Percentiles rank a stretch among this genome's conserved stretches.
Evolutionary conservation across 2,797 vertebrate species (phyloP).

Genomic region (Anguilla obscura): DNA sequence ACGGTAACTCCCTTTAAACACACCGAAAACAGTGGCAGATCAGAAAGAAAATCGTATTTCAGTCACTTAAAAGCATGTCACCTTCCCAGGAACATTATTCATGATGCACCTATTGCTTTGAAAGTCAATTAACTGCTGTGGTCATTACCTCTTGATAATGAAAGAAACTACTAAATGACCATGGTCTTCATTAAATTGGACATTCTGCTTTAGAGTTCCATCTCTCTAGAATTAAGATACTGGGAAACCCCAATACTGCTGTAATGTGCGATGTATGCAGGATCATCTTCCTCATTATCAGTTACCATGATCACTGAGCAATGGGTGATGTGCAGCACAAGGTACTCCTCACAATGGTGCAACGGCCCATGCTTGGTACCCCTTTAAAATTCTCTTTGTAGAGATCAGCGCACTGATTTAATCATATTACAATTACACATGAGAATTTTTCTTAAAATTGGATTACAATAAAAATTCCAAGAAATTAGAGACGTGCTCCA

Average conservation of each 20-base stretch:
- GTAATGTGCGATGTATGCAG: not conserved
- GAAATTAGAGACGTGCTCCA: conserved; percentile 8
- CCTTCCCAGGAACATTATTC: not conserved
- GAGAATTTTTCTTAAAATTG: not conserved
- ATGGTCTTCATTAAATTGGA: not conserved
- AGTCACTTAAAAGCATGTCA: not conserved
- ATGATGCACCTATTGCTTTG: not conserved
- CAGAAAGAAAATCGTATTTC: not conserved
- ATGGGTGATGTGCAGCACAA: not conserved
- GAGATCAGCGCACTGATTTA: not conserved
- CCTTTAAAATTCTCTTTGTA: not conserved
- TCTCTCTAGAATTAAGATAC: not conserved
- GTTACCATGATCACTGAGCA: not conserved
- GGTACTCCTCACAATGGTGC: not conserved
- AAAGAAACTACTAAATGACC: not conserved
- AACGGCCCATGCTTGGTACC: not conserved
- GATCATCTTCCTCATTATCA: not conserved
- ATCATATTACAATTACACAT: conserved; percentile 3
- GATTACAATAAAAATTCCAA: not conserved
- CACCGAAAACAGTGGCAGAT: not conserved
- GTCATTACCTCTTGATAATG: not conserved
- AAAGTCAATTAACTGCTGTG: not conserved
- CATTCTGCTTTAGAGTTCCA: not conserved
- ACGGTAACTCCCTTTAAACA: not conserved
- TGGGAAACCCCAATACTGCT: not conserved